phyloP scores from a whole-genome alignment of 2,888 invertebrate genomes.

The Drosophila austrosaltans region DNA sequence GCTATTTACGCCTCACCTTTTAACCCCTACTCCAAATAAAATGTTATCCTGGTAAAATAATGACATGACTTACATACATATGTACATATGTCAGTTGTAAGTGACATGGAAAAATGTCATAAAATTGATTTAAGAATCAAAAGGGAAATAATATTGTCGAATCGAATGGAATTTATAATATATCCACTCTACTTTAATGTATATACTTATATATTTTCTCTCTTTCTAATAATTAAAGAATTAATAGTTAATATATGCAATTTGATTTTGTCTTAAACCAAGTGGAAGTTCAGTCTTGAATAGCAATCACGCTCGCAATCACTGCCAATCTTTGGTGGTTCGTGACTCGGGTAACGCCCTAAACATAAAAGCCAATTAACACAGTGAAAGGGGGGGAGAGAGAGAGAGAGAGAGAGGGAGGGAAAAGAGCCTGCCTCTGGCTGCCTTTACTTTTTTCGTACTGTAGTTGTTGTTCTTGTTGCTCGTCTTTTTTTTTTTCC shows the following conservation, averaged over 20 bases:
- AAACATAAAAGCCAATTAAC: constrained; percentile 15
- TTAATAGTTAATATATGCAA: not conserved
- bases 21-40: not conserved
- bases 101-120: not conserved
- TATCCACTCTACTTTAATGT: too few relatives aligned
- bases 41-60: not conserved
- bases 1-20: constrained; percentile 40
- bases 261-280: not conserved
- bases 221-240: constrained; percentile 16
- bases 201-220: too few relatives aligned
- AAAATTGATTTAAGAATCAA: not conserved
- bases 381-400: not conserved
- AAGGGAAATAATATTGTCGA: not conserved
- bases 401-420: not conserved
- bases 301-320: constrained; percentile 7
- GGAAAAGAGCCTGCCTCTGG: not conserved
- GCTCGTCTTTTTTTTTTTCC: not conserved
- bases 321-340: constrained; percentile 2
- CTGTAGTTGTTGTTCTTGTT: not conserved
- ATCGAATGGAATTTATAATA: not conserved
- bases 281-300: not conserved
- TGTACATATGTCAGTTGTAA: not conserved
- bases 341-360: constrained; percentile 12
- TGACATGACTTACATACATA: not conserved
- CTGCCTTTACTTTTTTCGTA: not conserved